phyloP scores from a whole-genome alignment of 2,113 vertebrate species.

The Geococcyx californianus region DNA sequence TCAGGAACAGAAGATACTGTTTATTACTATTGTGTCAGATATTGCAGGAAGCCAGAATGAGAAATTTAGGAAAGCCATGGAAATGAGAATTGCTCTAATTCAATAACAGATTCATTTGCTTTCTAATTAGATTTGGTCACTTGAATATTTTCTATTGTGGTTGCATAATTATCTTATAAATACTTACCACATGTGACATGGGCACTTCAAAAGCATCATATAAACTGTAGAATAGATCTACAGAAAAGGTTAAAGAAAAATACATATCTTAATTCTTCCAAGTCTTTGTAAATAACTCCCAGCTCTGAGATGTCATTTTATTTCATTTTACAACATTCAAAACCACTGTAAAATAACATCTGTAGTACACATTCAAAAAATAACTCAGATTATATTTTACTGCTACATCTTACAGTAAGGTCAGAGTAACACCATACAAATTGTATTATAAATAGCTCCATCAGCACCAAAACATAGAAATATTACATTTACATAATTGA shows the following conservation, averaged over 20 bases:
- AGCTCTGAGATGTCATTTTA: neutral
- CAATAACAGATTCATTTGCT: constrained; percentile 7
- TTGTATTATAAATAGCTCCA: neutral
- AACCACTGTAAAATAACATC: neutral
- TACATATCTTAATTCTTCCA: neutral
- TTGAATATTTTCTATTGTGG: neutral
- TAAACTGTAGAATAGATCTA: neutral
- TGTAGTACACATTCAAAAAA: neutral
- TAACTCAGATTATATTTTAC: neutral
- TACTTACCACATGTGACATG: neutral
- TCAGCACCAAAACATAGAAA: neutral
- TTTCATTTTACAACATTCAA: neutral
- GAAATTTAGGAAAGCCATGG: constrained; percentile 14
- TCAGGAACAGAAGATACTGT: neutral
- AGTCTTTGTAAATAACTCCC: neutral
- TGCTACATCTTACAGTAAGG: neutral
- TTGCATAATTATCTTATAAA: neutral
- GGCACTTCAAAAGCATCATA: neutral
- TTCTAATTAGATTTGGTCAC: constrained; percentile 16
- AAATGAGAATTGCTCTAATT: constrained; percentile 40
- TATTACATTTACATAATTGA: neutral
- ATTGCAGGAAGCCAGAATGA: constrained; percentile 24
- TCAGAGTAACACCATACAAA: neutral
- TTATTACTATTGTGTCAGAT: constrained; percentile 8
- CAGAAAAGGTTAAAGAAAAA: constrained; percentile 4